phyloP scores from a whole-genome alignment of 2,113 vertebrate species.

The Scartelaos histophorus region DNA sequence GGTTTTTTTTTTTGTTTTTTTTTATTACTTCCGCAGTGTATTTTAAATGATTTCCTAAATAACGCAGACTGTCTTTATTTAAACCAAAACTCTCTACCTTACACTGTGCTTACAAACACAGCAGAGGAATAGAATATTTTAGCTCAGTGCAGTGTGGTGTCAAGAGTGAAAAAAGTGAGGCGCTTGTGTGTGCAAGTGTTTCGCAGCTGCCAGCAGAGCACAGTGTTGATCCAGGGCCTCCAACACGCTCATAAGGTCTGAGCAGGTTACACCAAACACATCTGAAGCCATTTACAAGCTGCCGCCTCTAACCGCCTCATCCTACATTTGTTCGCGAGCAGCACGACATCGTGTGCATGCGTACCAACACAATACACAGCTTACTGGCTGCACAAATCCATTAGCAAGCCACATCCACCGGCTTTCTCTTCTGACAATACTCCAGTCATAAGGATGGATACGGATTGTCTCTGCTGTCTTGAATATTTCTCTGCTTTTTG shows the following conservation, averaged over 20 bases:
- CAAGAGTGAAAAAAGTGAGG: conserved; percentile 20
- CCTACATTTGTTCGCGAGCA: conserved; percentile 36
- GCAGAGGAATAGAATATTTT: conserved; percentile 35
- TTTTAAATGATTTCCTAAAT: not conserved
- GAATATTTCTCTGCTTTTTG: conserved; percentile 14
- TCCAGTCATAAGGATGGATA: conserved; percentile 23
- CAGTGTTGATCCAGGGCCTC: conserved; percentile 19
- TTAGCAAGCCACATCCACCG: conserved; percentile 44
- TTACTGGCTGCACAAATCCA: conserved; percentile 40
- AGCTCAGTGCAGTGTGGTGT: conserved; percentile 22
- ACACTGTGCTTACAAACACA: conserved; percentile 9
- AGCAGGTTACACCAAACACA: conserved; percentile 39
- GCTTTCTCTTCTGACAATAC: conserved; percentile 22
- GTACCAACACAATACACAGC: conserved; percentile 32
- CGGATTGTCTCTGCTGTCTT: conserved; percentile 26
- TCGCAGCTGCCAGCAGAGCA: conserved; percentile 25
- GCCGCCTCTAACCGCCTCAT: conserved; percentile 33
- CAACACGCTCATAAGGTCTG: conserved; percentile 31
- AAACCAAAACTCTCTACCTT: not conserved
- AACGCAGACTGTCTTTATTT: not conserved
- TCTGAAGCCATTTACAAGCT: conserved; percentile 41
- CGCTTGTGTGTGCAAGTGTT: conserved; percentile 12
- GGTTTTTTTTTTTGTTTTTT: not conserved
- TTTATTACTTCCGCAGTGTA: not conserved
- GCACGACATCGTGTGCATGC: conserved; percentile 24